Evolutionary conservation across 2,797 vertebrate genomes (phyloP).

Genomic region (Tamandua tetradactyla): DNA sequence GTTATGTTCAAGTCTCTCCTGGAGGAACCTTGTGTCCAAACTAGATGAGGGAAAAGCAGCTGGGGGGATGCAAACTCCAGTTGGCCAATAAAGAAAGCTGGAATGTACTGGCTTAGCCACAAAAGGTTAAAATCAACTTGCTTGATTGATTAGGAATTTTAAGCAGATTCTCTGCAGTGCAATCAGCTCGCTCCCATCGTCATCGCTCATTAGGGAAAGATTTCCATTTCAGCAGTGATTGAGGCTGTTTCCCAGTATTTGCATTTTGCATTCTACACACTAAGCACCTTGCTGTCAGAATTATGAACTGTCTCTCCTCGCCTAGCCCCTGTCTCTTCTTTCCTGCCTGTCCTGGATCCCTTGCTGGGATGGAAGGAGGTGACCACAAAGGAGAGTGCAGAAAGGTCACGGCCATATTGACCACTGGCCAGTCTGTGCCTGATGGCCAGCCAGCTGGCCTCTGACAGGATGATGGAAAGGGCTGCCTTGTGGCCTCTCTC

Average conservation of each 20-base stretch:
- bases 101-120: slow-evolving; percentile 85
- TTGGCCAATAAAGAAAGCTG: slow-evolving; percentile 84
- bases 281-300: slow-evolving; percentile 87
- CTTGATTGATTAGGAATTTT: slow-evolving; percentile 91
- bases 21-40: slow-evolving; percentile 81
- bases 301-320: slow-evolving; percentile 81
- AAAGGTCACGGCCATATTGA: slow-evolving; percentile 87
- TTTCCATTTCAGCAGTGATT: slow-evolving; percentile 89
- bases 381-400: slow-evolving; percentile 85
- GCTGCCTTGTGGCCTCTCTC: slow-evolving; percentile 88
- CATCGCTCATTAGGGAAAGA: slow-evolving; percentile 89
- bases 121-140: slow-evolving; percentile 90
- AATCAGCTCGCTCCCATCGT: slow-evolving; percentile 88
- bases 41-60: slow-evolving; percentile 72
- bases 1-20: slow-evolving; percentile 77
- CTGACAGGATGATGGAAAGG: slow-evolving; percentile 91
- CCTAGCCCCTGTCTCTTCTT: slow-evolving; percentile 57
- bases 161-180: slow-evolving; percentile 88
- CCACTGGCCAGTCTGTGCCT: slow-evolving; percentile 86
- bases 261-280: slow-evolving; percentile 87
- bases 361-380: slow-evolving; percentile 75
- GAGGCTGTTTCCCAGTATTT: slow-evolving; percentile 88
- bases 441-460: slow-evolving; percentile 86
- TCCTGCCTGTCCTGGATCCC: slow-evolving; percentile 66
- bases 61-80: slow-evolving; percentile 82